Evolutionary conservation across 2,888 invertebrate genomes (phyloP).

Genomic region (Orthosia gothica): DNA sequence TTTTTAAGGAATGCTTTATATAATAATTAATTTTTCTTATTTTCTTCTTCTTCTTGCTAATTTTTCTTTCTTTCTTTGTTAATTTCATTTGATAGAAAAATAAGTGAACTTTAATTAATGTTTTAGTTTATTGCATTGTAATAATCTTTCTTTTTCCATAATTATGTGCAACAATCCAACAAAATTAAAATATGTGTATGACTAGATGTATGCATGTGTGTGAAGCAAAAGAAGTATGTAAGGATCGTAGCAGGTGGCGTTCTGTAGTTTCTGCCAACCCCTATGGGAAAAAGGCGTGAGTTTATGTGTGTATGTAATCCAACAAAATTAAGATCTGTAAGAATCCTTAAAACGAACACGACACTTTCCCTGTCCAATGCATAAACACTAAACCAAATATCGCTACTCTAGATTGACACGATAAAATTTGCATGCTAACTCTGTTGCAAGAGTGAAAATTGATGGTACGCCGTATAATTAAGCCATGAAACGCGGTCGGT

Average conservation of each 20-base stretch:
- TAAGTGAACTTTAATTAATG: neutral
- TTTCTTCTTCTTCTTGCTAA: too few relatives aligned
- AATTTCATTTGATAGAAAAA: neutral
- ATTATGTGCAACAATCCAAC: neutral
- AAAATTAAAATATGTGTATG: neutral
- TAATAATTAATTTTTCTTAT: too few relatives aligned
- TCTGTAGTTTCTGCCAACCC: too few relatives aligned
- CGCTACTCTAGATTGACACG: constrained; percentile 26
- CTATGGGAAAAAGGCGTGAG: too few relatives aligned
- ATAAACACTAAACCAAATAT: constrained; percentile 20
- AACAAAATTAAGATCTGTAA: neutral
- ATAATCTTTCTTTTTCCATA: neutral
- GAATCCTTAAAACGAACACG: neutral
- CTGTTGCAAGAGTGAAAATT: constrained; percentile 70
- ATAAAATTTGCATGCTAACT: constrained; percentile 61
- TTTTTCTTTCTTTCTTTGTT: too few relatives aligned
- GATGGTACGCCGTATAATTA: constrained; percentile 77
- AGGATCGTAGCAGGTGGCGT: too few relatives aligned
- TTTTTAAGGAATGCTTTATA: too few relatives aligned
- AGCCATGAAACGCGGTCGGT: constrained; percentile 73
- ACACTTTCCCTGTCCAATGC: constrained; percentile 11
- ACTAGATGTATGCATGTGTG: too few relatives aligned
- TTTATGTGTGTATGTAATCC: too few relatives aligned
- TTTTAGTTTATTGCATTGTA: neutral
- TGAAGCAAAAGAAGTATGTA: too few relatives aligned